phyloP scores from a whole-genome alignment of 2,113 vertebrate species.

The Pongo abelii region DNA sequence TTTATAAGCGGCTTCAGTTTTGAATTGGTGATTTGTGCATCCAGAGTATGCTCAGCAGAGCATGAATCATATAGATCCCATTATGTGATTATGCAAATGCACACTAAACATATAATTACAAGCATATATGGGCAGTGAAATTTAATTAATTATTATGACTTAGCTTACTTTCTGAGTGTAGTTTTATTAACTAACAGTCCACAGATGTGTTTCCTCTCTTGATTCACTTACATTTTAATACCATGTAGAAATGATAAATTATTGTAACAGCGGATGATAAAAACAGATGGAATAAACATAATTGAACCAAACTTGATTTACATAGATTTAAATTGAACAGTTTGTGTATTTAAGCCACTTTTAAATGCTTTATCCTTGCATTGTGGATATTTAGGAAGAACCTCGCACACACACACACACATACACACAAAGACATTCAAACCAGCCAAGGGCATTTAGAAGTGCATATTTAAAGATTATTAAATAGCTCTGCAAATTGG shows the following conservation, averaged over 20 bases:
- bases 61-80: conserved; percentile 77
- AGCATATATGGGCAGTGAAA: conserved; percentile 79
- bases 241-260: conserved; percentile 79
- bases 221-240: conserved; percentile 82
- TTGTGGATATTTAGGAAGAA: conserved; percentile 58
- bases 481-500: conserved; percentile 33
- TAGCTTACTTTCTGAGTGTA: conserved; percentile 68
- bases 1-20: conserved; percentile 67
- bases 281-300: conserved; percentile 85
- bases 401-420: conserved; percentile 50
- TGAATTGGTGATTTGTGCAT: conserved; percentile 75
- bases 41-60: conserved; percentile 72
- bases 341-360: conserved; percentile 72
- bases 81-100: conserved; percentile 83
- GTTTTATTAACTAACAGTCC: conserved; percentile 74
- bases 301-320: conserved; percentile 81
- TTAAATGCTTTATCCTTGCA: conserved; percentile 72
- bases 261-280: conserved; percentile 83
- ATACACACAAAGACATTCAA: conserved; percentile 19
- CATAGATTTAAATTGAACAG: conserved; percentile 75
- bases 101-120: conserved; percentile 83
- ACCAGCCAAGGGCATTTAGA: conserved; percentile 47
- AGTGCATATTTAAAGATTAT: conserved; percentile 40
- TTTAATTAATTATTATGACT: conserved; percentile 83
- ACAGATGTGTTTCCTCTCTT: conserved; percentile 75